Evolutionary conservation across 2,797 vertebrate species (phyloP), one percentile per base, ranked within the genome.

Genomic region (Phaenicophaeus curvirostris): DNA sequence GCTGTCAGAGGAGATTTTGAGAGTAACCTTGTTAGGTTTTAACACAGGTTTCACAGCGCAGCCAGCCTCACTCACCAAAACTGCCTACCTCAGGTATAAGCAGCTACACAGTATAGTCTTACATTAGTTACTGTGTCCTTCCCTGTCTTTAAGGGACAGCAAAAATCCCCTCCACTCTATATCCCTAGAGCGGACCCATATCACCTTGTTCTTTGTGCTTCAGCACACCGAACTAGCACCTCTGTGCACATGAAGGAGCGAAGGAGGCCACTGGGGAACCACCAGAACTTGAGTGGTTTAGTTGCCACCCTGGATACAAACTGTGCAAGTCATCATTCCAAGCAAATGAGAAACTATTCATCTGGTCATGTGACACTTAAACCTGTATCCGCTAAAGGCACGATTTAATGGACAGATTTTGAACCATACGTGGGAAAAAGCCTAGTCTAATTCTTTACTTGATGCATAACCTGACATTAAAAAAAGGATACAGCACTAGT

Each of bases 1-100:
- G 82, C 62, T 95, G 88, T 89, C 83, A 90, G 87, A 95, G 89
- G 89, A 94, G 85, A 93, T 85, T 90, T 94, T 76, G 89, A 84
- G 44, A 96, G 83, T 81, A 92, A 93, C 84, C 66, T 83, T 83
- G 69, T 68, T 93, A 94, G 44, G 18, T 46, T 84, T 78, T 33
- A 87, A 80, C 71, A 84, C 50, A 75, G 78, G 85, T 84, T 91
- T 91, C 12, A 4, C 87, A 87, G 72, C 37, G 54, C 65, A 69
- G 69, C 27, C 74, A 72, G 63, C 39, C 68, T 48, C 30, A 74
- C 27, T 92, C n/a, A 41, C 69, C 27, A 74, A 50, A 90, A 91
- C 33, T 83, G 92, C 82, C 73, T 72, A 44, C 51, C 61, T 90
- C 89, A 81, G 57, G 83, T 85, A 51, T 41, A 67, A 89, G 71